Percentiles rank a stretch among this genome's conserved stretches.
phyloP scores from a whole-genome alignment of 2,888 invertebrate species.

The Spodoptera exigua region DNA sequence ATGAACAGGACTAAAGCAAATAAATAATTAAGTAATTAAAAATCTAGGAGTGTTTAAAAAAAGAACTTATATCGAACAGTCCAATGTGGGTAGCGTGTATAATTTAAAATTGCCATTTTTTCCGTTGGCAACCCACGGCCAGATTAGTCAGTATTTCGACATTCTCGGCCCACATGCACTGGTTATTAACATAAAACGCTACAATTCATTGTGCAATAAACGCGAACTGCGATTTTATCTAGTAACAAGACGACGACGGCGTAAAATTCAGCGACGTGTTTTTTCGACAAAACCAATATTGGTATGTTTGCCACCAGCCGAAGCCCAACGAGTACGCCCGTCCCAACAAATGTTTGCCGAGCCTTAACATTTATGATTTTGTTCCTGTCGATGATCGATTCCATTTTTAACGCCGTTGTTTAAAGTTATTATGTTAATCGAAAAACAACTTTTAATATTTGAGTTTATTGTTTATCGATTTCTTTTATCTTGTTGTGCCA shows the following conservation, averaged over 20 bases:
- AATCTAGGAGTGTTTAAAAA: slow-evolving; percentile 79
- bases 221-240: slow-evolving; percentile 86
- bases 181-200: slow-evolving; percentile 87
- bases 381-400: slow-evolving; percentile 34
- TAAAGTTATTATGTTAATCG: neutral
- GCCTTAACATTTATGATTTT: slow-evolving; percentile 50
- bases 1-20: slow-evolving; percentile 63
- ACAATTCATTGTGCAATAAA: slow-evolving; percentile 88
- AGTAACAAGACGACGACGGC: slow-evolving; percentile 72
- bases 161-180: slow-evolving; percentile 80
- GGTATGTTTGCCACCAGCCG: slow-evolving; percentile 48
- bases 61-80: slow-evolving; percentile 72
- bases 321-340: slow-evolving; percentile 48
- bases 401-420: slow-evolving; percentile 32
- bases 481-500: too few species aligned
- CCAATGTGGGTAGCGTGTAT: slow-evolving; percentile 85
- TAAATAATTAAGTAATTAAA: slow-evolving; percentile 86
- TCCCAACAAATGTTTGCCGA: slow-evolving; percentile 53
- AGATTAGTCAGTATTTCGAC: slow-evolving; percentile 89
- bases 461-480: too few species aligned
- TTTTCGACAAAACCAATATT: slow-evolving; percentile 65
- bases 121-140: slow-evolving; percentile 82
- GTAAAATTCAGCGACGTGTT: slow-evolving; percentile 68
- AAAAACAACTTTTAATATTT: too few species aligned
- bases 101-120: slow-evolving; percentile 89